Evolutionary conservation across 2,113 vertebrate genomes (phyloP).

Genomic region (Haemorhous mexicanus): DNA sequence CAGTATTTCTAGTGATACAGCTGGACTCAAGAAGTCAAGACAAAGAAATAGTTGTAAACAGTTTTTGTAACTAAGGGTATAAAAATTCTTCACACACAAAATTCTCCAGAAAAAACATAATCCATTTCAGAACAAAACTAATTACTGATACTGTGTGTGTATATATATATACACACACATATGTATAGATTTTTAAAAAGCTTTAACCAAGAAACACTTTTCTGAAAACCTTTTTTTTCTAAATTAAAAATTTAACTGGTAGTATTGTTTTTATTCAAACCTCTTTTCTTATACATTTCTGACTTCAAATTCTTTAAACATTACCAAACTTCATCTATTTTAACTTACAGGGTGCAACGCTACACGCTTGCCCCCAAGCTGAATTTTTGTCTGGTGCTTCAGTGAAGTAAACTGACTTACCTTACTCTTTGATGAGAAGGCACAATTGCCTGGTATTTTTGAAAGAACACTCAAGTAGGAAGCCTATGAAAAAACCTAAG

Average conservation of each 20-base stretch:
- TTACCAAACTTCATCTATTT: background rate
- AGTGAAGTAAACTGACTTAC: background rate
- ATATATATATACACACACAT: too few relatives aligned
- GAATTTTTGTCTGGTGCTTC: background rate
- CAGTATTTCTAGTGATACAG: background rate
- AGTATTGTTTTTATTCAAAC: background rate
- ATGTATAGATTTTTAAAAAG: background rate
- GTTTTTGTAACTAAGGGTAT: background rate
- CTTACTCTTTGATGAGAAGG: background rate
- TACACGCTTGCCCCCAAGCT: background rate
- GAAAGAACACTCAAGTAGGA: background rate
- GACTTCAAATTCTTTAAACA: background rate
- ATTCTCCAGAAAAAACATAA: background rate
- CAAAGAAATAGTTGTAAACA: background rate
- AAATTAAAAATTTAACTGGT: background rate
- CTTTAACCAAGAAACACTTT: background rate
- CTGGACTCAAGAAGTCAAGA: background rate
- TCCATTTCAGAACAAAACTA: background rate
- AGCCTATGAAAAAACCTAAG: background rate
- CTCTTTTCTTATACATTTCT: background rate
- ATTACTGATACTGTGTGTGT: background rate
- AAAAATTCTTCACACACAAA: background rate
- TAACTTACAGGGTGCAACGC: background rate
- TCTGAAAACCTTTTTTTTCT: background rate
- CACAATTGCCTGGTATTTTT: background rate